phyloP scores from a whole-genome alignment of 2,113 vertebrate species.

The Vireo altiloquus region DNA sequence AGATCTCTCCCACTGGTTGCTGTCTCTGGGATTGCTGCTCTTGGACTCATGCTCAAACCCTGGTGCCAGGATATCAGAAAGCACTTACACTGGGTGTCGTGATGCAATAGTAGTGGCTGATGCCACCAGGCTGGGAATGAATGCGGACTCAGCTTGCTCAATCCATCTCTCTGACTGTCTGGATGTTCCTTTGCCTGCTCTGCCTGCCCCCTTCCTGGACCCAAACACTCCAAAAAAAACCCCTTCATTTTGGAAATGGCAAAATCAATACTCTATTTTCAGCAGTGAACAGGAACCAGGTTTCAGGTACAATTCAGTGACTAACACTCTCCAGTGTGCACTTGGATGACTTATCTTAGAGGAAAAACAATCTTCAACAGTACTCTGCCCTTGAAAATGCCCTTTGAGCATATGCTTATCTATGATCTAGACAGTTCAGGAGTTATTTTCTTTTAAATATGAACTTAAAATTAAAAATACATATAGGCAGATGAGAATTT shows the following conservation, averaged over 20 bases:
- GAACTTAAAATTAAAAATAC: not conserved
- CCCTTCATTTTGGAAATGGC: not conserved
- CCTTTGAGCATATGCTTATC: not conserved
- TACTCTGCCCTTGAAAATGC: not conserved
- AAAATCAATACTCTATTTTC: constrained; percentile 12
- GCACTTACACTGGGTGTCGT: not conserved
- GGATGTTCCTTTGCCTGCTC: not conserved
- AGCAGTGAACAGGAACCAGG: not conserved
- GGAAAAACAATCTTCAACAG: not conserved
- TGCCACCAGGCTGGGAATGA: not conserved
- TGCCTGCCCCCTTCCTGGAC: rapidly evolving
- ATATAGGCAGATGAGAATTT: not conserved
- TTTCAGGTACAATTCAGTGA: not conserved
- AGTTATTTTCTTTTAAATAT: not conserved
- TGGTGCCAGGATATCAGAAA: not conserved
- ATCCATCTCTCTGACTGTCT: not conserved
- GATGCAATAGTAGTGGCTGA: not conserved
- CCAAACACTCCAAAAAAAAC: rapidly evolving
- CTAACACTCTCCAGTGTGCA: not conserved
- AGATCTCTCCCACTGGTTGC: not conserved
- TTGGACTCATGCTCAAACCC: not conserved
- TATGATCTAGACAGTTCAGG: not conserved
- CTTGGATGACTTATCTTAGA: not conserved
- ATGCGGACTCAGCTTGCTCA: rapidly evolving
- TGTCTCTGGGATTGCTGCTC: not conserved